Base-by-base conservation (phyloP, 2,888 invertebrate genomes). In the Zootermopsis nevadensis region DNA sequence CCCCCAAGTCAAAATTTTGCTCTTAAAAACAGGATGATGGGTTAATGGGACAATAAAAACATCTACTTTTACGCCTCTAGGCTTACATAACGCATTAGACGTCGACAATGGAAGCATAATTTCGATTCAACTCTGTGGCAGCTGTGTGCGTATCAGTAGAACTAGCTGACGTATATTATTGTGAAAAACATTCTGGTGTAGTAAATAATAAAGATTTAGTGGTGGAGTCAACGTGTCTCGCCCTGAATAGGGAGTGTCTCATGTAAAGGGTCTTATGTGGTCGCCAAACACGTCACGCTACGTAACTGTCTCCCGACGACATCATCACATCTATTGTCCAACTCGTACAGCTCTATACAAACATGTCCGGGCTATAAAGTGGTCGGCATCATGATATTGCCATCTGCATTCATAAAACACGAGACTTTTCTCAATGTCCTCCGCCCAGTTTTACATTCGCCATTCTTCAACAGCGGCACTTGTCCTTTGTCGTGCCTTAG, bases 401-500 rank as follows among this genome's bases (percentile, higher is more conserved):
- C 24, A 74, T 74, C 74, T 35, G 27, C 79, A 79, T 79, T 79
- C 79, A 79, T 79, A 79, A 79, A 60, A 66, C 60, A 30, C 77
- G 10, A 35, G 69, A 31, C 69, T 30, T 69, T 69, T 30, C 69
- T 69, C 60, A 24, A 38, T 74, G 35, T 22, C 38, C 74, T 35
- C 55, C 79, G 79, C 79, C 79, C 79, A 66, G 79, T 79, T 60
- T 79, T 79, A 79, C 79, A 79, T 79, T 42, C 79, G 35, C 79
- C 79, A 66, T 79, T 79, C 79, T 53, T 79, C 79, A 79, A 66
- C 27, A n/a, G 79, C 79, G 79, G 79, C 66, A 35, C 31, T 27
- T 79, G 53, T 53, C 53, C 66, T 55, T 79, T 79, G 79, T 79
- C 79, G 66, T 79, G 60, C 79, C 66, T 66, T 79, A 60, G 79